A percentile compares a stretch with the other conserved stretches of the same genome.
These are phyloP conservation scores for Epizoanthus stellaris DNA, from an alignment of 92 coral and sea anemone species.

Conservation along the genomic window DNA sequence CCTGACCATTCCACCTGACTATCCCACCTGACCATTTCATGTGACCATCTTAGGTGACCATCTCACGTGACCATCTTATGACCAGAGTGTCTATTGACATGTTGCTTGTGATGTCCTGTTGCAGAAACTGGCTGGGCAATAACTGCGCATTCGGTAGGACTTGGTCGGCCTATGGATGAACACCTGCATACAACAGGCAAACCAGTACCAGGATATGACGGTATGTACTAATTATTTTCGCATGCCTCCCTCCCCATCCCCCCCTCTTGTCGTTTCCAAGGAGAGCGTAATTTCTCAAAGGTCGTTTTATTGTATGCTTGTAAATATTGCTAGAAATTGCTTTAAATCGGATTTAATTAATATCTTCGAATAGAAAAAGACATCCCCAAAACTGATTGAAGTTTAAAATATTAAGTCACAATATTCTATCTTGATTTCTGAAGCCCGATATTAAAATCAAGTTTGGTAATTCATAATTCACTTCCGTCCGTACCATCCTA, in stretches of 20 bases:
- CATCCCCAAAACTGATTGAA: no score
- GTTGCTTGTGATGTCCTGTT: neutral
- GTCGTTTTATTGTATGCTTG: neutral
- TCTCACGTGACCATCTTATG: neutral
- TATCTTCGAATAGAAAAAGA: no score
- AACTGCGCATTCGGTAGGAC: conserved; percentile 97
- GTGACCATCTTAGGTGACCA: no score
- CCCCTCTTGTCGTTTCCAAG: neutral
- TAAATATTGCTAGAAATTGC: neutral
- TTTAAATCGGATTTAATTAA: neutral
- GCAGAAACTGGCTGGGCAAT: conserved; percentile 99
- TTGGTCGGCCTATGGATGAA: conserved; percentile 95
- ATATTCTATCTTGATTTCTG: no score
- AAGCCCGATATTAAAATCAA: no score
- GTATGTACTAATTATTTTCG: conserved; percentile 35
- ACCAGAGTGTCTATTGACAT: neutral
- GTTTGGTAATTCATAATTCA: no score
- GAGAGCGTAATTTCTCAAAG: neutral
- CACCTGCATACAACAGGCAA: conserved; percentile 95
- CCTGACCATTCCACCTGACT: no score
- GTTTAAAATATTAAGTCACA: no score
- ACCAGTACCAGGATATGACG: conserved; percentile 96
- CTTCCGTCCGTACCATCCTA: no score
- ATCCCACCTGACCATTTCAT: no score
- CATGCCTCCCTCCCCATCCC: no score